Conservation (phyloP, 2,113 vertebrate species). For the Dicaeum eximium region DNA sequence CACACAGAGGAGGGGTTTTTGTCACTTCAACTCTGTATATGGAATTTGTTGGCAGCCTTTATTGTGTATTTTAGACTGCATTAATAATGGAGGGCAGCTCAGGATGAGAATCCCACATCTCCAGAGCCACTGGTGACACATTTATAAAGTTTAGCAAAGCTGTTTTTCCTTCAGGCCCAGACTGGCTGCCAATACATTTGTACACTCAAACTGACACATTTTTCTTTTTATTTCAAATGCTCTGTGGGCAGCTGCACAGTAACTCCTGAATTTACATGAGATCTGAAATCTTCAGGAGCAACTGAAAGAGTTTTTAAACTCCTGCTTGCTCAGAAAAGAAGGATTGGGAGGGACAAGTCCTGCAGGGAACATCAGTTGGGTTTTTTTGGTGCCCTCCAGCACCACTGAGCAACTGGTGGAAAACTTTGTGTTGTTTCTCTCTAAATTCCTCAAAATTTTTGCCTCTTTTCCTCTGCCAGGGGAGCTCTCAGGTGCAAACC, state of each 20-base stretch:
- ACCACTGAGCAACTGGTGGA: background rate
- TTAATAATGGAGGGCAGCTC: background rate
- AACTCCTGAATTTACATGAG: conserved; percentile 53
- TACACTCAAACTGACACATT: conserved; percentile 40
- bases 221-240: conserved; percentile 48
- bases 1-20: background rate
- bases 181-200: conserved; percentile 25
- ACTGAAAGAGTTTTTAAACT: background rate
- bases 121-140: background rate
- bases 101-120: background rate
- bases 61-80: background rate
- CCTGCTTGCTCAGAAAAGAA: background rate
- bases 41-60: background rate
- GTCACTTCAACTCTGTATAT: background rate
- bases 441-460: background rate
- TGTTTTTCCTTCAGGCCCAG: conserved; percentile 38
- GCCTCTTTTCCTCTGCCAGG: background rate
- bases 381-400: background rate
- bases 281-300: background rate
- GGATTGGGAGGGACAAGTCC: background rate
- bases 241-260: background rate
- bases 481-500: background rate
- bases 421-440: background rate
- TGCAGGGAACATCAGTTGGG: background rate
- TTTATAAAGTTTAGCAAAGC: background rate